These are phyloP conservation scores for Excalfactoria chinensis DNA, from an alignment of 2,113 vertebrate species.

Conservation along the genomic window DNA sequence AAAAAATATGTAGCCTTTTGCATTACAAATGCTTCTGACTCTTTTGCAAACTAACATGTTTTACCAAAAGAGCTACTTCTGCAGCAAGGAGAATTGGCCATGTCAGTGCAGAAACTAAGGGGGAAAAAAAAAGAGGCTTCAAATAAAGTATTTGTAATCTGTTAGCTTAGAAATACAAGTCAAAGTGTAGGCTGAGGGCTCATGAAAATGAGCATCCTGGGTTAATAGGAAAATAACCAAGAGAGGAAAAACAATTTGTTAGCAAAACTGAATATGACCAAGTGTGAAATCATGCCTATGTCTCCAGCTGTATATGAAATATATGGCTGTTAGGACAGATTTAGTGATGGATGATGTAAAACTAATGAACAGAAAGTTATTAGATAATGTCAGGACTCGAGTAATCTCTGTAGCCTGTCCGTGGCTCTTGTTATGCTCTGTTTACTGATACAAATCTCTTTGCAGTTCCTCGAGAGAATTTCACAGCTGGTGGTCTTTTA, in stretches of 20 bases:
- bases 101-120: not conserved
- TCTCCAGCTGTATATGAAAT: not conserved
- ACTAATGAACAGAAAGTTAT: not conserved
- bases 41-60: not conserved
- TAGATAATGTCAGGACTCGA: not conserved
- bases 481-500: conserved; percentile 84
- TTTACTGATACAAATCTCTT: not conserved
- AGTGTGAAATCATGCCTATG: not conserved
- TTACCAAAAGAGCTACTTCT: not conserved
- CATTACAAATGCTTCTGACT: not conserved
- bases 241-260: not conserved
- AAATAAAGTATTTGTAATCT: not conserved
- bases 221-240: not conserved
- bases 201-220: not conserved
- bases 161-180: not conserved
- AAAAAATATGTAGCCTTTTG: not conserved
- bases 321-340: not conserved
- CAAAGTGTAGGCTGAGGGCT: not conserved
- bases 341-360: not conserved
- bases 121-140: not conserved
- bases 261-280: not conserved
- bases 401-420: not conserved
- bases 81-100: not conserved
- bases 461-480: conserved; percentile 79
- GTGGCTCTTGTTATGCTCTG: not conserved